Conservation (phyloP, 2,113 vertebrate species). For the Thamnophis sirtalis region DNA sequence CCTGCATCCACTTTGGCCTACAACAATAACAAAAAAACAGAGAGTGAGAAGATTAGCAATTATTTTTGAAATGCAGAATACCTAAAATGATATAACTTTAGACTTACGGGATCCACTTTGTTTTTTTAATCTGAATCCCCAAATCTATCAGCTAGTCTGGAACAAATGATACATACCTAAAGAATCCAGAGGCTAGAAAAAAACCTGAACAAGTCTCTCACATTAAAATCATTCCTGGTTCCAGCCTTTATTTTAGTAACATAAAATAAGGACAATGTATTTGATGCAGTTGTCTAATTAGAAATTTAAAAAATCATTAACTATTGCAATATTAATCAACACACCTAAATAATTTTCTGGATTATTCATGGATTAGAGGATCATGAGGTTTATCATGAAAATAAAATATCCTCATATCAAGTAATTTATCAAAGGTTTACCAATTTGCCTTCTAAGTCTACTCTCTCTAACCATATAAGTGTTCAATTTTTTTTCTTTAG, state of each 20-base stretch:
- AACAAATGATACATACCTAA: neutral
- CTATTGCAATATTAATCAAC: neutral
- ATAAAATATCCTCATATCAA: neutral
- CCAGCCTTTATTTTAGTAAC: neutral
- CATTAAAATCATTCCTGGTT: neutral
- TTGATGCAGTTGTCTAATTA: neutral
- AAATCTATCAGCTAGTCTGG: neutral
- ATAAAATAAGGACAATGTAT: neutral
- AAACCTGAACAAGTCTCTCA: neutral
- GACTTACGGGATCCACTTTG: neutral
- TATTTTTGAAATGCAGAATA: neutral
- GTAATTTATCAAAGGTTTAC: neutral
- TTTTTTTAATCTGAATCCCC: neutral
- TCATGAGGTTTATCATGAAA: neutral
- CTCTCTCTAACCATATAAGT: neutral
- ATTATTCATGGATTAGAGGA: neutral
- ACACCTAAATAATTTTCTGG: neutral
- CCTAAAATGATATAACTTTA: neutral
- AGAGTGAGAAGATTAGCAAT: neutral
- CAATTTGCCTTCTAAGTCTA: neutral
- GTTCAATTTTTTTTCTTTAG: neutral
- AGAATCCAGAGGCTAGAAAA: neutral
- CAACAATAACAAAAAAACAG: neutral
- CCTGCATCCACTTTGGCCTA: slow-evolving; percentile 96
- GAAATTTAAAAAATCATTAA: neutral